phyloP scores from a whole-genome alignment of 2,113 vertebrate species.

The Silurus meridionalis region DNA sequence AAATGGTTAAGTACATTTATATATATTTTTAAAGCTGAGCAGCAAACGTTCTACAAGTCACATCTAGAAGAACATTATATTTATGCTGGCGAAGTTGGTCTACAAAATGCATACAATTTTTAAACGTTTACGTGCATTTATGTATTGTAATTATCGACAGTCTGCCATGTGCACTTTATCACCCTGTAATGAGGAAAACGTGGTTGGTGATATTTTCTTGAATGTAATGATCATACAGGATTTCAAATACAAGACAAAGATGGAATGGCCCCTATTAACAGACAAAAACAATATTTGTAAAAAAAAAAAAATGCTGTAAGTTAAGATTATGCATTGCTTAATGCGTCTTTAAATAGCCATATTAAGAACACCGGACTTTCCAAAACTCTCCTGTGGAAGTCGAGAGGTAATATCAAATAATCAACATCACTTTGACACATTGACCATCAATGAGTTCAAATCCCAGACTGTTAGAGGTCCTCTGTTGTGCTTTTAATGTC shows the following conservation, averaged over 20 bases:
- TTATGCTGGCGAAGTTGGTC: neutral
- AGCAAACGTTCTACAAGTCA: neutral
- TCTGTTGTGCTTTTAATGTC: neutral
- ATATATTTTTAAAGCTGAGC: neutral
- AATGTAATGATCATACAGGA: neutral
- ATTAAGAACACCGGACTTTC: neutral
- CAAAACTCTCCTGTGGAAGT: neutral
- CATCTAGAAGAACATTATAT: neutral
- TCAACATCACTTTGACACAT: neutral
- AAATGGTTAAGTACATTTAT: neutral
- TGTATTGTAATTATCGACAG: neutral
- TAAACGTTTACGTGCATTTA: neutral
- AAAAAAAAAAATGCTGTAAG: neutral
- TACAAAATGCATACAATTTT: neutral
- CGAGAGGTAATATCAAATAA: neutral
- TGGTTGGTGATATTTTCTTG: neutral
- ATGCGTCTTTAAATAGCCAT: neutral
- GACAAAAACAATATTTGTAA: neutral
- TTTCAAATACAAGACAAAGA: neutral
- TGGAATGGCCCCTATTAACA: neutral
- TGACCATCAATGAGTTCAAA: neutral
- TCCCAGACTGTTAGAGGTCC: neutral
- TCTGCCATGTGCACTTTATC: neutral
- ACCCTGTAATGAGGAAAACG: neutral
- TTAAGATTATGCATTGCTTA: neutral